These are phyloP conservation scores for Laterallus jamaicensis DNA, from an alignment of 2,113 vertebrate species.

Conservation along the genomic window DNA sequence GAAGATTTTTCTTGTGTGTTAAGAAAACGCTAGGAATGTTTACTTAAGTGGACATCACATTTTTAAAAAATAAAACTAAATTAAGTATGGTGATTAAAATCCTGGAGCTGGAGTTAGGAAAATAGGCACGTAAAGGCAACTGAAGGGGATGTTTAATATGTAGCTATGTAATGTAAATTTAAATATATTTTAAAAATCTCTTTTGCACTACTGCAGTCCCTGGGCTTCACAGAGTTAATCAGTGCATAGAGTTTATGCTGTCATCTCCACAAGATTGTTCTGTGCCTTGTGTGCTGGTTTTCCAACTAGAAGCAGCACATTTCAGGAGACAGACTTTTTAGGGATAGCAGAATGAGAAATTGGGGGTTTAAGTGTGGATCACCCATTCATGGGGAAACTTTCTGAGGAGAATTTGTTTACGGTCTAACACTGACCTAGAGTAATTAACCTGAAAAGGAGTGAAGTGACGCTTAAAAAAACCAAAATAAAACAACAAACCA, in stretches of 20 bases:
- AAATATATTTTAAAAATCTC: not conserved
- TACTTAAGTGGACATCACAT: not conserved
- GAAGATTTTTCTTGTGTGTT: not conserved
- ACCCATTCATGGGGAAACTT: not conserved
- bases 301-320: not conserved
- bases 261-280: not conserved
- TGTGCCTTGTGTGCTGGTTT: fast-evolving
- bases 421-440: not conserved
- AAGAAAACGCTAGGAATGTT: not conserved
- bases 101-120: not conserved
- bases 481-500: no score
- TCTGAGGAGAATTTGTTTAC: fast-evolving
- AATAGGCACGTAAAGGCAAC: not conserved
- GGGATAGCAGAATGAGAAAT: not conserved
- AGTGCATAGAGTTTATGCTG: not conserved
- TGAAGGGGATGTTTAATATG: not conserved
- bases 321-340: not conserved
- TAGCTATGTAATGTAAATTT: not conserved
- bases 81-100: not conserved
- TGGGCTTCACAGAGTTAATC: not conserved
- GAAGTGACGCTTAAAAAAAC: not conserved
- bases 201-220: not conserved
- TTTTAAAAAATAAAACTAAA: not conserved
- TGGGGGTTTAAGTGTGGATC: not conserved
- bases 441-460: not conserved